Evolutionary conservation across 2,888 invertebrate species (phyloP).

Genomic region (Synanthedon tipuliformis): DNA sequence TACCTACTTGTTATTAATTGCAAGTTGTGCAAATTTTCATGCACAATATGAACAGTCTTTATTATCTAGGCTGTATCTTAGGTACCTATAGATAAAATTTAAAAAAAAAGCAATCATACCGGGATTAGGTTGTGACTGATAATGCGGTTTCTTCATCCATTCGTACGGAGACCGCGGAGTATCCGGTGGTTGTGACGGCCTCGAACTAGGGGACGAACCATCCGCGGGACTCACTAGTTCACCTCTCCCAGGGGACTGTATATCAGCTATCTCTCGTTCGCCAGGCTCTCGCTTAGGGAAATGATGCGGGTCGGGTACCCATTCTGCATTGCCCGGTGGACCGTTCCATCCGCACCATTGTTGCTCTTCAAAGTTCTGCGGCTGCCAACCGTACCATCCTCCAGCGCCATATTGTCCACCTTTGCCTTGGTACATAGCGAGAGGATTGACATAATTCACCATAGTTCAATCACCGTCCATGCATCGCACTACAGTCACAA

Average conservation of each 20-base stretch:
- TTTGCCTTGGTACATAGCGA: slow-evolving; percentile 77
- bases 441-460: slow-evolving; percentile 81
- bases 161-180: slow-evolving; percentile 86
- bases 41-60: too few species aligned
- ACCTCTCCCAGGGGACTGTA: slow-evolving; percentile 61
- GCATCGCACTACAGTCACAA: slow-evolving; percentile 50
- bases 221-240: slow-evolving; percentile 70
- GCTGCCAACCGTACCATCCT: slow-evolving; percentile 65
- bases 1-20: too few species aligned
- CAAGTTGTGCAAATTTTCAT: too few species aligned
- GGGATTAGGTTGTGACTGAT: slow-evolving; percentile 86
- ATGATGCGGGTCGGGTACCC: slow-evolving; percentile 62
- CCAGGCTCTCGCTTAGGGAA: slow-evolving; percentile 57
- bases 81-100: too few species aligned
- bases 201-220: slow-evolving; percentile 55
- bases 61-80: too few species aligned
- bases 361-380: slow-evolving; percentile 68
- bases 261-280: slow-evolving; percentile 51
- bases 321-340: slow-evolving; percentile 55
- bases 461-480: slow-evolving; percentile 69
- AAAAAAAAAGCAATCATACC: slow-evolving; percentile 58
- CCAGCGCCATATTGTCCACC: slow-evolving; percentile 59
- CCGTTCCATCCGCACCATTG: slow-evolving; percentile 70
- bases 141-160: slow-evolving; percentile 93
- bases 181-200: slow-evolving; percentile 71